These are phyloP conservation scores for Drosophila burlai DNA, from an alignment of 1,140 invertebrate species.

Conservation along the genomic window DNA sequence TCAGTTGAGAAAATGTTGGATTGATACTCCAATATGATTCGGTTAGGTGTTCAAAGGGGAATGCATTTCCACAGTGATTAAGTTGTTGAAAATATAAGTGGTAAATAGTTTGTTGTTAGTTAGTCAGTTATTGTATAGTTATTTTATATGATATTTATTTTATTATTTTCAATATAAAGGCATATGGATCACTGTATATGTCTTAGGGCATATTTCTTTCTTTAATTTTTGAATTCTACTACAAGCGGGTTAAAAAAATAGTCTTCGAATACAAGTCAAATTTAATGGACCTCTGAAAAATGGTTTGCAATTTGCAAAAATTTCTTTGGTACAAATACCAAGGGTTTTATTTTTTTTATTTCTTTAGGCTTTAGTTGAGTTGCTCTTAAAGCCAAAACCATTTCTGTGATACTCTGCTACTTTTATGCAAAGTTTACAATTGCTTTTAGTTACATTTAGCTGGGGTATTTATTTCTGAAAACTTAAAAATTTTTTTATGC, in stretches of 20 bases:
- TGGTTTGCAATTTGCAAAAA: too few species aligned
- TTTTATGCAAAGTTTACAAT: background rate
- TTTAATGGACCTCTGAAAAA: too few species aligned
- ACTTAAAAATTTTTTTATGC: background rate
- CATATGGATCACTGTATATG: too few species aligned
- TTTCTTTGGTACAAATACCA: too few species aligned
- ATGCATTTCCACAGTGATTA: background rate
- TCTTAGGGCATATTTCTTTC: too few species aligned
- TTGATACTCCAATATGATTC: slow-evolving; percentile 3
- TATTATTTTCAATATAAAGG: too few species aligned
- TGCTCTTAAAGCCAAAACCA: too few species aligned
- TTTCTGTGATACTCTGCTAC: too few species aligned
- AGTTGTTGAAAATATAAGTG: background rate
- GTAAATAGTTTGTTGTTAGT: background rate
- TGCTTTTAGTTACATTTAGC: background rate
- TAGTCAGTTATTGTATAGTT: background rate
- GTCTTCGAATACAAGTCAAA: too few species aligned
- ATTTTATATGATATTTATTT: too few species aligned
- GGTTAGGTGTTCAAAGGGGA: background rate
- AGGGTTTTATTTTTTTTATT: background rate
- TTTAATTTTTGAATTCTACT: too few species aligned
- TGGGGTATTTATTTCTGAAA: background rate
- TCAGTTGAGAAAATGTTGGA: slow-evolving; percentile 7
- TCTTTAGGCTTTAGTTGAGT: background rate
- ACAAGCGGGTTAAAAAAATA: too few species aligned